phyloP scores from a whole-genome alignment of 64 coral and sea anemone species.

The Pocillopora damicornis region DNA sequence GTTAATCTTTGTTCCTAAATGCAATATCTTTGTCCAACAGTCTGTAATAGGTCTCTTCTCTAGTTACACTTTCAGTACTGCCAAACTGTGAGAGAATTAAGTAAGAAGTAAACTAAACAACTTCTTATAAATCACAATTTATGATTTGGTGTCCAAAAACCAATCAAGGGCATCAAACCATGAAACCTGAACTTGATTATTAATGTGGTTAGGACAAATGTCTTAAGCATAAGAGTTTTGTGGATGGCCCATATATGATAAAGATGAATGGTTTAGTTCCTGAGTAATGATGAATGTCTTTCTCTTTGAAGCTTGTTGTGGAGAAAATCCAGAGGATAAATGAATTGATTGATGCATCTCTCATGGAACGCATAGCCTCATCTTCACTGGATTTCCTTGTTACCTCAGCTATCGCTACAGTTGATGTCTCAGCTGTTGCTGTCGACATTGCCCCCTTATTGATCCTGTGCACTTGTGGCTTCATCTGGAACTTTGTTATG shows the following conservation, averaged over 20 bases:
- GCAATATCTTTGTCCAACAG: background rate
- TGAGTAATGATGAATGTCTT: background rate
- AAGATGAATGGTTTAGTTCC: background rate
- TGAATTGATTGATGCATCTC: conserved; percentile 71
- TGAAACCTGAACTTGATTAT: too few relatives aligned
- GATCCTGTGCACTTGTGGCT: conserved; percentile 70
- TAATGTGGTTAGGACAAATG: too few relatives aligned
- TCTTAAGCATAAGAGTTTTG: too few relatives aligned
- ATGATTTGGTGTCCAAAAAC: too few relatives aligned
- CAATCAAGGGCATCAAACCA: too few relatives aligned
- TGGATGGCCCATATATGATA: too few relatives aligned
- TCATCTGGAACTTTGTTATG: conserved; percentile 81
- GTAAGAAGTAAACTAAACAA: too few relatives aligned
- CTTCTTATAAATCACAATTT: too few relatives aligned
- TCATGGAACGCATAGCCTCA: conserved; percentile 79
- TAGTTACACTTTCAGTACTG: too few relatives aligned
- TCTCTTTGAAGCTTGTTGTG: conserved; percentile 55
- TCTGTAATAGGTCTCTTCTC: background rate
- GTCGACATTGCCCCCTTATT: conserved; percentile 75
- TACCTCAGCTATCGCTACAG: conserved; percentile 63
- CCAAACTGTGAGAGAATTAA: too few relatives aligned
- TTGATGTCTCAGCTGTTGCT: conserved; percentile 65
- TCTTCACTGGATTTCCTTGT: conserved; percentile 83
- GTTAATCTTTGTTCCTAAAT: background rate
- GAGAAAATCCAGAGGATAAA: conserved; percentile 63